Conservation (phyloP, 2,888 invertebrate species). For the Halictus quadricinctus region DNA sequence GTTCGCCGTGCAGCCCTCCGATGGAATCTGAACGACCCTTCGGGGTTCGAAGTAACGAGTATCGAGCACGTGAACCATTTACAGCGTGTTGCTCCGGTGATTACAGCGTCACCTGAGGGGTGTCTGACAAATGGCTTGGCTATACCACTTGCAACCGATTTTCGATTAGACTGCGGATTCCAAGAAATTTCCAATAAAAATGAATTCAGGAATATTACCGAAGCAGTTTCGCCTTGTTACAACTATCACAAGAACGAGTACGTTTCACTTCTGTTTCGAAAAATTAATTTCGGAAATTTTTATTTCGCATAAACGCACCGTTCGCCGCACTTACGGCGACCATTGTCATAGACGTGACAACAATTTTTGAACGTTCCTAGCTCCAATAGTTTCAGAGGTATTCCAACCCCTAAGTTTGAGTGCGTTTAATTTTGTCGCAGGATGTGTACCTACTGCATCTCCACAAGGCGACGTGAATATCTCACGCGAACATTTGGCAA, state of each 20-base stretch:
- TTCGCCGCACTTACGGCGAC: too few relatives aligned
- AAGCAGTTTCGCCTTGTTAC: too few relatives aligned
- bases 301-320: too few relatives aligned
- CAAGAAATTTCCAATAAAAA: background rate
- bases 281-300: background rate
- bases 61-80: conserved; percentile 20
- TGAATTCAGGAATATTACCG: too few relatives aligned
- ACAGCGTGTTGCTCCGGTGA: background rate
- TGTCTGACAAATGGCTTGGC: conserved; percentile 16
- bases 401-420: too few relatives aligned
- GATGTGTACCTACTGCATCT: too few relatives aligned
- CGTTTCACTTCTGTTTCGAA: background rate
- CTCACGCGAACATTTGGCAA: background rate
- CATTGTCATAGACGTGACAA: too few relatives aligned
- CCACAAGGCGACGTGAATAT: background rate
- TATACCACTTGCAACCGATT: background rate
- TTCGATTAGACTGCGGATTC: background rate
- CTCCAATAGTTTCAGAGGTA: too few relatives aligned
- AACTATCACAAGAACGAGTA: too few relatives aligned
- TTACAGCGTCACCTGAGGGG: background rate
- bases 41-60: background rate
- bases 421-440: background rate
- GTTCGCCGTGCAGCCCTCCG: conserved; percentile 17
- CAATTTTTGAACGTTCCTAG: too few relatives aligned
- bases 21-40: conserved; percentile 26